These are phyloP conservation scores for Drosophila rhopaloa DNA, from an alignment of 1,140 invertebrate species.

Conservation along the genomic window DNA sequence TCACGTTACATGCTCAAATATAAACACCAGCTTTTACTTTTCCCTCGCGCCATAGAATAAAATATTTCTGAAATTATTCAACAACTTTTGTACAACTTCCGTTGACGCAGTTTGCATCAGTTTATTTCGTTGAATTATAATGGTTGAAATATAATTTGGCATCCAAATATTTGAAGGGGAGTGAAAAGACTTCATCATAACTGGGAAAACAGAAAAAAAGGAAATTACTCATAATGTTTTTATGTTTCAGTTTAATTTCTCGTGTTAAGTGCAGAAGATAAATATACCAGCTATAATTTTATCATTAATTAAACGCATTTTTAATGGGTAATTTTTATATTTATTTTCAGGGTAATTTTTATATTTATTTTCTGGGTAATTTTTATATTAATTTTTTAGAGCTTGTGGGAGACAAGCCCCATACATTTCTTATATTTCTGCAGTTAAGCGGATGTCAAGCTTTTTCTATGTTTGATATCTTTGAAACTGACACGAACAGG, in stretches of 20 bases:
- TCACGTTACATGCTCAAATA: background rate
- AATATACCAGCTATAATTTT: background rate
- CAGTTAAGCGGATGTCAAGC: background rate
- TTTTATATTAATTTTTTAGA: no score
- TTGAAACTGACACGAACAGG: conserved; percentile 18
- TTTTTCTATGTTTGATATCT: conserved; percentile 9
- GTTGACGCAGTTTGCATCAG: background rate
- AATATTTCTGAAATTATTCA: background rate
- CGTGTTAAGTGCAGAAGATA: background rate
- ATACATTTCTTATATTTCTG: background rate
- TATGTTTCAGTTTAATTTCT: background rate
- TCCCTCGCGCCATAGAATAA: conserved; percentile 12
- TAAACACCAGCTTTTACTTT: conserved; percentile 32
- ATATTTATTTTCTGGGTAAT: no score
- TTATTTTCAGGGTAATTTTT: no score
- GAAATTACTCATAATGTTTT: conserved; percentile 2
- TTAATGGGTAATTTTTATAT: background rate
- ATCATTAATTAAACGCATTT: background rate
- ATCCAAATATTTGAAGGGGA: background rate
- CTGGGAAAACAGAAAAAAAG: background rate
- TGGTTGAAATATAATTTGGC: conserved; percentile 5
- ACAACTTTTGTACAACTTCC: conserved; percentile 14
- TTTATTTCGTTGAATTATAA: background rate
- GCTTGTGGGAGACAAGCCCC: no score
- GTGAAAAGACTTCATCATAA: background rate